Percentiles rank a stretch among this genome's conserved stretches.
Conservation (phyloP, 2,113 vertebrate genomes). For the Australoheros scitulus region DNA sequence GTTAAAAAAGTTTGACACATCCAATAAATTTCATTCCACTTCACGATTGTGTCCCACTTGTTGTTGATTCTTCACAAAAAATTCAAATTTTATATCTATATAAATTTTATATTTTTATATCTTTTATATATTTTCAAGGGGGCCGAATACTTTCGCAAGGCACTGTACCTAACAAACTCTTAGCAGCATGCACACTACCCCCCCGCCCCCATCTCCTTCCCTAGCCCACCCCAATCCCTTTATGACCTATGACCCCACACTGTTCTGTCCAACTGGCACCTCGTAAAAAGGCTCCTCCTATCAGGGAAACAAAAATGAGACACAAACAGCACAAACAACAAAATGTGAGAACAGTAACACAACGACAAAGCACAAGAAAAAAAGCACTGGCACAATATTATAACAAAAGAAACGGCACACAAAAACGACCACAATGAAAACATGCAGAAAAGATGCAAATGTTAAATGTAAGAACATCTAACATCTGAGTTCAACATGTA, state of each 20-base stretch:
- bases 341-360: constrained; percentile 59
- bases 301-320: constrained; percentile 62
- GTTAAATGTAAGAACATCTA: constrained; percentile 34
- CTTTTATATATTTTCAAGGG: no score
- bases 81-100: no score
- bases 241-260: constrained; percentile 49
- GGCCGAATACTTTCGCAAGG: no score
- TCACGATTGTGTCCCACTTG: no score
- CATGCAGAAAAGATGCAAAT: constrained; percentile 4
- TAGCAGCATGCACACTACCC: constrained; percentile 57
- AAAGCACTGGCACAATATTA: constrained; percentile 3
- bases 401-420: background rate
- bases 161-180: constrained; percentile 1
- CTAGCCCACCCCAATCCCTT: constrained; percentile 13
- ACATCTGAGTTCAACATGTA: background rate
- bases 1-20: no score
- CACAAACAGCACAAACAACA: constrained; percentile 63
- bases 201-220: background rate
- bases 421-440: background rate
- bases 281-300: constrained; percentile 83
- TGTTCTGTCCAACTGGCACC: constrained; percentile 73
- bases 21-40: no score
- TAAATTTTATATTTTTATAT: no score
- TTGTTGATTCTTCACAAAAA: no score
- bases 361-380: background rate